A percentile compares a stretch with the other conserved stretches of the same genome.
phyloP scores from a whole-genome alignment of 2,113 vertebrate genomes.

The Sinosuthora webbiana region DNA sequence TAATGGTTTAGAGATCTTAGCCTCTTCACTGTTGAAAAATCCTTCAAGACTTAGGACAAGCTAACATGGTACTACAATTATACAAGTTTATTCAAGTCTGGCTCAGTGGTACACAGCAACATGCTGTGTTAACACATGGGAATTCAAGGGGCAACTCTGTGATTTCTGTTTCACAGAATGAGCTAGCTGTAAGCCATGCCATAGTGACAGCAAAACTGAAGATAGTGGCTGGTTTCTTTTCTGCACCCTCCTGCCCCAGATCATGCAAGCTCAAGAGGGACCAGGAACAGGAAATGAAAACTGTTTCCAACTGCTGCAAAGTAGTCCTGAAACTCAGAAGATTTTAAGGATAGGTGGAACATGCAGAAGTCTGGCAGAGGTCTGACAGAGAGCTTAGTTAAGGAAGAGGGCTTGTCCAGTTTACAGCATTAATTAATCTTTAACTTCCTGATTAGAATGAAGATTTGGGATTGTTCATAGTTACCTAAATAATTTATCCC shows the following conservation, averaged over 20 bases:
- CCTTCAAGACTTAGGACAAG: neutral
- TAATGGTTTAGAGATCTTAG: neutral
- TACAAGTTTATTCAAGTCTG: constrained; percentile 46
- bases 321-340: neutral
- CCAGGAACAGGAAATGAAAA: neutral
- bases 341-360: neutral
- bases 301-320: neutral
- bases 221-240: neutral
- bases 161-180: neutral
- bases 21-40: neutral
- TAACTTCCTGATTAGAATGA: neutral
- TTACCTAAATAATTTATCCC: neutral
- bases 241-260: neutral
- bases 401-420: neutral
- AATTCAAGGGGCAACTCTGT: neutral
- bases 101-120: neutral
- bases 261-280: neutral
- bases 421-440: neutral
- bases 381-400: neutral
- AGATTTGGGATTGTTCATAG: neutral
- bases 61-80: neutral
- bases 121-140: neutral
- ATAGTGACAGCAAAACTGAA: neutral
- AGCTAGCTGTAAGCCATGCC: neutral
- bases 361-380: neutral